These are phyloP conservation scores for Palythoa grandis DNA, from an alignment of 92 coral and sea anemone genomes.

Conservation along the genomic window DNA sequence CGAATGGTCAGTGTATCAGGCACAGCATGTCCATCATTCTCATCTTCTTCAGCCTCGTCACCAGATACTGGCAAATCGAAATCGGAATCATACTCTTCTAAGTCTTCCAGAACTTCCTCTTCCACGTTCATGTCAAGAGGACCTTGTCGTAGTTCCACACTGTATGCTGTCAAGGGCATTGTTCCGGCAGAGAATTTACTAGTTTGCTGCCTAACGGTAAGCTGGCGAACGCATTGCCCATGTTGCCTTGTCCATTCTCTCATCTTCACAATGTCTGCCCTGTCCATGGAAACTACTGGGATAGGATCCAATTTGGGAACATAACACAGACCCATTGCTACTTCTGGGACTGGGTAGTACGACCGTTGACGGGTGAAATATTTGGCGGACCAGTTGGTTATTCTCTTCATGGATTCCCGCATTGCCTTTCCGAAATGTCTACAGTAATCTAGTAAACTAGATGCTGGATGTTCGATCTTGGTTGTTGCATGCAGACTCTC, in stretches of 20 bases:
- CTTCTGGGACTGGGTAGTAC: constrained; percentile 39
- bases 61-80: constrained; percentile 28
- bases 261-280: constrained; percentile 22
- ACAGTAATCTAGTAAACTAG: constrained; percentile 6
- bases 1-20: no score
- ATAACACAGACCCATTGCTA: not conserved
- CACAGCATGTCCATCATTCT: no score
- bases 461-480: not conserved
- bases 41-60: constrained; percentile 28
- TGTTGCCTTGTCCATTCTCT: constrained; percentile 33
- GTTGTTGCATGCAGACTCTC: constrained; percentile 35
- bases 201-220: constrained; percentile 31
- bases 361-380: constrained; percentile 41
- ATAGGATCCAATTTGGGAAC: constrained; percentile 23
- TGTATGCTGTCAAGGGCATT: constrained; percentile 37
- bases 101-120: constrained; percentile 3
- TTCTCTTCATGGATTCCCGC: constrained; percentile 24
- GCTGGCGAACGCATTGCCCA: constrained; percentile 20
- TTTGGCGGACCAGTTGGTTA: constrained; percentile 37
- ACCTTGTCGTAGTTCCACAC: constrained; percentile 13
- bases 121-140: constrained; percentile 10
- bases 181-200: constrained; percentile 37
- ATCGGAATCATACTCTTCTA: constrained; percentile 35
- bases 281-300: constrained; percentile 37
- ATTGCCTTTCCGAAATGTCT: constrained; percentile 32